Conservation (phyloP, 2,113 vertebrate species). For the Heteronetta atricapilla region DNA sequence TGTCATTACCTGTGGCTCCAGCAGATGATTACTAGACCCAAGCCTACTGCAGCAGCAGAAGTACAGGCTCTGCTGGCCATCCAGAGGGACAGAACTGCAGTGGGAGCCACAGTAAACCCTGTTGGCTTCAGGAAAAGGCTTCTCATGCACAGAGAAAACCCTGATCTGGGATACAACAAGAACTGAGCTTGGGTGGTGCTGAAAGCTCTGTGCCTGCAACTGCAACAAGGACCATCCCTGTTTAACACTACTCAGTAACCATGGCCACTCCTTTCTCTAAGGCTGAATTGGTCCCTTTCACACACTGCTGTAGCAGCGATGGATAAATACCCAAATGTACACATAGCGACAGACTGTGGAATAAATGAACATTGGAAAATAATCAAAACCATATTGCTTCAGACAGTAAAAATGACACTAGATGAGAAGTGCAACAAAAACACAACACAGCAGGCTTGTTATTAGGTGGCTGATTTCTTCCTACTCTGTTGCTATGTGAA, state of each 20-base stretch:
- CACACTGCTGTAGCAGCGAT: neutral
- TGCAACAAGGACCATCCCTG: neutral
- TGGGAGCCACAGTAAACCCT: neutral
- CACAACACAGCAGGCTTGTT: neutral
- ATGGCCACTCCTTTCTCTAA: neutral
- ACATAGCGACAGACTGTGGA: slow-evolving; percentile 17
- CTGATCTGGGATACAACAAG: accelerated
- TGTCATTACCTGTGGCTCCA: neutral
- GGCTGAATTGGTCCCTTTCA: neutral
- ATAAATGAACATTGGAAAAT: slow-evolving; percentile 38
- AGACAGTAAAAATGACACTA: slow-evolving; percentile 23
- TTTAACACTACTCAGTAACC: neutral
- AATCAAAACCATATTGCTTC: slow-evolving; percentile 35
- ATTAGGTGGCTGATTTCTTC: neutral
- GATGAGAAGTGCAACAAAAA: neutral
- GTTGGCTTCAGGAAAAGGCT: neutral
- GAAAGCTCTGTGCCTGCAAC: neutral
- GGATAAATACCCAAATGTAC: neutral
- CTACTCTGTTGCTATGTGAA: neutral
- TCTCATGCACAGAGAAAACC: neutral
- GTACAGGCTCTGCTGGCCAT: neutral
- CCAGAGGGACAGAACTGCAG: neutral
- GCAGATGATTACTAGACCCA: neutral
- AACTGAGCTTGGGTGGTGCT: neutral
- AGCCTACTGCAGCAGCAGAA: neutral